These are phyloP conservation scores for Gnathonemus echidnorhynchus DNA, from an alignment of 2,113 vertebrate genomes.

Conservation along the genomic window DNA sequence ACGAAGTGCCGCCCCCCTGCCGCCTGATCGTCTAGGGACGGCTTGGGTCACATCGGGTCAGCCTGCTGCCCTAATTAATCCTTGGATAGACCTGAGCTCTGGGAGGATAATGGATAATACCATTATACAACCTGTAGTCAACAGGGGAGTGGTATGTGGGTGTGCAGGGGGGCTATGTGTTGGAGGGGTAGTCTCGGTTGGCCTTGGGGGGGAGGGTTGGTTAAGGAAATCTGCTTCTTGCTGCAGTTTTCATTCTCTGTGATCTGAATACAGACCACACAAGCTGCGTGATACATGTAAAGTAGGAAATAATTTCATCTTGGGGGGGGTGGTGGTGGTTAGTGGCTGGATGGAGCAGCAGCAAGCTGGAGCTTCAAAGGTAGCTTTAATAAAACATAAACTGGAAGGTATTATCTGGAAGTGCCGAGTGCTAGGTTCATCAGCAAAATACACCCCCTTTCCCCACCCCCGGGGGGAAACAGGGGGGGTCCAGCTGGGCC, in stretches of 20 bases:
- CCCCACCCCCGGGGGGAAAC: neutral
- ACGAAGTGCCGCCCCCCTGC: neutral
- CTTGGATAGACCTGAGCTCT: conserved; percentile 23
- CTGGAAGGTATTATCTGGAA: neutral
- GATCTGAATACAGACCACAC: conserved; percentile 24
- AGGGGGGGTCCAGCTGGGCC: neutral
- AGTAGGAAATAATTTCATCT: conserved; percentile 21
- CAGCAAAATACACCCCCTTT: neutral
- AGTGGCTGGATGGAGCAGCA: neutral
- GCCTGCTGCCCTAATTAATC: conserved; percentile 34
- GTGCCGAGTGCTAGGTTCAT: neutral
- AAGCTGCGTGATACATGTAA: conserved; percentile 11
- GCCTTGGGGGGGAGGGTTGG: neutral
- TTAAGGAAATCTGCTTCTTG: conserved; percentile 20
- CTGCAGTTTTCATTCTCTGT: conserved; percentile 27
- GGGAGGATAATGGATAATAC: neutral
- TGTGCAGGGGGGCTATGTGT: neutral
- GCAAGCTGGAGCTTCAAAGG: conserved; percentile 16
- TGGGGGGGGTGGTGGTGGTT: neutral
- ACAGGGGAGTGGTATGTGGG: neutral
- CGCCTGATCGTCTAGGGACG: neutral
- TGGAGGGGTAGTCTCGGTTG: neutral
- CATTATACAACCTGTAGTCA: conserved; percentile 10
- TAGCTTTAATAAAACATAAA: conserved; percentile 28
- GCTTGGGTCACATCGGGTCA: neutral